Base-by-base conservation (phyloP, 2,888 invertebrate species). In the Cistogaster globosa region DNA sequence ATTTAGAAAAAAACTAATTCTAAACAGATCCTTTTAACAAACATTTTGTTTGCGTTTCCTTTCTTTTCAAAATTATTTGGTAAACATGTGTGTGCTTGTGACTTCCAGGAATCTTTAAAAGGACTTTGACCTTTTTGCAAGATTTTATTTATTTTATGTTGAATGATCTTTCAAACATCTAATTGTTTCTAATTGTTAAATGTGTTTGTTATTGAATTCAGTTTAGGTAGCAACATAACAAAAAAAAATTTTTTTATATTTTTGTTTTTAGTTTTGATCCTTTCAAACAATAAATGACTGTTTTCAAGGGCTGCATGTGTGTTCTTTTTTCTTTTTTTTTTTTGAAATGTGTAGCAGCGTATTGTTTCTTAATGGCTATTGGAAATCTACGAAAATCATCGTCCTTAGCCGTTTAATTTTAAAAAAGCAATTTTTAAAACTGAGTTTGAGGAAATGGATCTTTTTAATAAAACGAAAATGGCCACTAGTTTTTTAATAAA, bases 121-220 rank as follows among this genome's bases (percentile, higher is more conserved):
- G 62, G 38, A 11, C 75, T 69, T 81, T 81, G 81, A 81, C 69
- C 75, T 69, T 57, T 81, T 22, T 0, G 11, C 53, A 36, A 32
- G 63, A 74, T 60, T 48, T 58, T 18, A 16, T 71, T 32, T 71
- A 48, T 22, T 32, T 53, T 14, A 42, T 18, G 14, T 22, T 32
- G 9, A 26, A 38, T 51, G 16, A 16, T 63, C 55, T 36, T 71
- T 55, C 16, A 48, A 22, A 63, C 48, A 63, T 75, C 69, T 75
- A 75, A 69, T 81, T 81, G 68, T 68, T 74, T 68, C 67, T 68
- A 81, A 74, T 75, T 75, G 42, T 58, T 48, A 6, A 55, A 55
- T 32, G 38, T 71, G 7, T 38, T 48, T 48, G 45, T n/a, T 48
- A 48, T 48, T n/a, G 45, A 42, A 42, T 12, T 42, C 12, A 42